Evolutionary conservation across 2,797 vertebrate species (phyloP), one percentile per base, ranked within the genome.

Genomic region (Microcaecilia unicolor): DNA sequence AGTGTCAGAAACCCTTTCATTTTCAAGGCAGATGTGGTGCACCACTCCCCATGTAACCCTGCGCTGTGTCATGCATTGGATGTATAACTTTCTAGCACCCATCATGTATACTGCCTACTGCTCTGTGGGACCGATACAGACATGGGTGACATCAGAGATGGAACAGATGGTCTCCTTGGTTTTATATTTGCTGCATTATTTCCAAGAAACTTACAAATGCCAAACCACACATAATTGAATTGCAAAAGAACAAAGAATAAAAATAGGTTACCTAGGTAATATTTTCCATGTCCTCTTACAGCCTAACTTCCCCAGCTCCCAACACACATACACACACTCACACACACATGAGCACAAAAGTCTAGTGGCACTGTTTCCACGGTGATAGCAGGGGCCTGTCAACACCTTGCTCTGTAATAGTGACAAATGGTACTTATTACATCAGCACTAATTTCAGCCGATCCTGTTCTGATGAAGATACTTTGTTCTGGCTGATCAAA

Each of bases 361-460:
- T 10, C 12, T 51, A 6, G 6, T 41, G 22, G 48, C 18, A 1
- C 2, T 1, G 74, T 91, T 88, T 70, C 81, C 82, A 77, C 46
- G 48, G 86, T 79, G 83, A 92, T 80, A 23, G 51, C 63, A 57
- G 75, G 44, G 67, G 39, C 83, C 85, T 88, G 86, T 89, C 88
- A 91, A 85, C 86, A 87, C 84, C 80, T 89, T 80, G 62, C 59
- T 81, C 55, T 78, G 76, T 88, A 87, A 90, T 80, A 67, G 87
- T 91, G 91, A 95, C 86, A 88, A 89, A 94, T 87, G 84, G 83
- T 80, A 78, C 88, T 92, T 92, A 91, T 86, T 89, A 89, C 86
- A 90, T 89, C 86, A 89, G 84, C 76, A 80, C 87, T 93, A 89
- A 92, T 91, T 91, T 83, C 81, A 81, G 78, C 67, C 39, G 69